A percentile compares a stretch with the other conserved stretches of the same genome.
These are phyloP conservation scores for Eutolmus rufibarbis DNA, from an alignment of 2,888 invertebrate genomes.

Conservation along the genomic window DNA sequence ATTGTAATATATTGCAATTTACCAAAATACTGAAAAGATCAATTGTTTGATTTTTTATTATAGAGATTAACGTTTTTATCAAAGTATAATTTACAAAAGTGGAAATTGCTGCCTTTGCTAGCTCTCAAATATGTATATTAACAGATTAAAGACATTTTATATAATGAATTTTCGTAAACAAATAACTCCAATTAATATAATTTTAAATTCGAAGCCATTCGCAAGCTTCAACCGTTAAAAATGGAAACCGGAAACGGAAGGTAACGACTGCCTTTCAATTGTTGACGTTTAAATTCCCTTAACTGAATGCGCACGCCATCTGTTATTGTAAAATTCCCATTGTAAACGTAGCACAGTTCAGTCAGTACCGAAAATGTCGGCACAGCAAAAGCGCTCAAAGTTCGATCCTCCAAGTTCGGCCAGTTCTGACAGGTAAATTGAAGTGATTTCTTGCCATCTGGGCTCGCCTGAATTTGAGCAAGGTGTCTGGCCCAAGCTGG, in stretches of 20 bases:
- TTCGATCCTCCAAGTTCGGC: conserved; percentile 89
- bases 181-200: not conserved
- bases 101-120: not conserved
- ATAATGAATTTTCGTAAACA: not conserved
- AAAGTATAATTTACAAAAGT: too few species aligned
- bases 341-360: not conserved
- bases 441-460: conserved; percentile 17
- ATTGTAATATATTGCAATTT: too few species aligned
- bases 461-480: conserved; percentile 11
- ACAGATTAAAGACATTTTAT: not conserved
- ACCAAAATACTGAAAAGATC: too few species aligned
- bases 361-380: conserved; percentile 46
- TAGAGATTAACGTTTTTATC: too few species aligned
- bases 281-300: not conserved
- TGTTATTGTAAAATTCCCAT: not conserved
- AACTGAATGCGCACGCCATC: not conserved
- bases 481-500: conserved; percentile 26
- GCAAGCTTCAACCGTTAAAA: not conserved
- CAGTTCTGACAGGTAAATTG: conserved; percentile 84
- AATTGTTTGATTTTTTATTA: too few species aligned
- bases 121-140: not conserved
- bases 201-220: not conserved
- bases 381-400: conserved; percentile 64
- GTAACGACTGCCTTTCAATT: not conserved
- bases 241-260: not conserved